Evolutionary conservation across 2,113 vertebrate species (phyloP).

Genomic region (Spermophilus dauricus): DNA sequence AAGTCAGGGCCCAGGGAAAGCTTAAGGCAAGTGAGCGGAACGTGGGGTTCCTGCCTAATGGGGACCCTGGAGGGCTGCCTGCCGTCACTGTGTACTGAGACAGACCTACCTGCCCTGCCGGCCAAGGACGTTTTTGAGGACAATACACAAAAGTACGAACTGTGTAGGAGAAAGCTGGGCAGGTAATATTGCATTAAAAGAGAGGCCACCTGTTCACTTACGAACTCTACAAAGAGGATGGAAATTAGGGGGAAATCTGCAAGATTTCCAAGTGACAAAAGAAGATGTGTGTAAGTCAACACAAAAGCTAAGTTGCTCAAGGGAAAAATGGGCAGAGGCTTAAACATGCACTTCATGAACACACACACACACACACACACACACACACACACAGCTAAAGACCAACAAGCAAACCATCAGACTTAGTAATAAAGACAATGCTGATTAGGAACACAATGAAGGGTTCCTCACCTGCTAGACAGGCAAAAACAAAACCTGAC

Average conservation of each 20-base stretch:
- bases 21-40: neutral
- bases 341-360: neutral
- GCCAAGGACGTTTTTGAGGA: neutral
- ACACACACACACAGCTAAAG: neutral
- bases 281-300: neutral
- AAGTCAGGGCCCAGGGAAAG: neutral
- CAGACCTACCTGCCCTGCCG: neutral
- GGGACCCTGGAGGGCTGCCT: no score
- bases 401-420: neutral
- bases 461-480: neutral
- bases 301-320: neutral
- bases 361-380: neutral
- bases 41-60: neutral
- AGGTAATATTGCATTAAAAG: neutral
- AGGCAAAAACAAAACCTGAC: neutral
- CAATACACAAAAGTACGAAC: neutral
- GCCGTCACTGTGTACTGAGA: neutral
- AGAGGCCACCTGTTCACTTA: neutral
- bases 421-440: neutral
- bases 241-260: no score
- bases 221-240: neutral
- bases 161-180: neutral
- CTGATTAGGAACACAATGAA: neutral
- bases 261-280: neutral
- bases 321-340: neutral